A percentile compares a stretch with the other conserved stretches of the same genome.
Evolutionary conservation across 2,888 invertebrate species (phyloP).

Genomic region (Hydroisotoma schaefferi): DNA sequence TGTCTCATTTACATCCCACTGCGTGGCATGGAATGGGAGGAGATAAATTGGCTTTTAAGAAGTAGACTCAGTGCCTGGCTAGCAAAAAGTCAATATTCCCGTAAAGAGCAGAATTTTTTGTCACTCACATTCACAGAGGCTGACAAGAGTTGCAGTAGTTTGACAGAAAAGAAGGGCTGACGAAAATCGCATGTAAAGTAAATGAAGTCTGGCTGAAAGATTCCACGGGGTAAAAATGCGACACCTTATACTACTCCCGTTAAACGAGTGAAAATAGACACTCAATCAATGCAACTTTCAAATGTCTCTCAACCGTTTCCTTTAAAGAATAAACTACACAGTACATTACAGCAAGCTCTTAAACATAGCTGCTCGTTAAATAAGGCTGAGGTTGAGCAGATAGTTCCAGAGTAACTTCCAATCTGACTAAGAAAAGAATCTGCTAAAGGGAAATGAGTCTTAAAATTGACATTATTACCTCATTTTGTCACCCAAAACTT

Average conservation of each 20-base stretch:
- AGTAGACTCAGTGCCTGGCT: no score
- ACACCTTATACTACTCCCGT: neutral
- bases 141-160: neutral
- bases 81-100: no score
- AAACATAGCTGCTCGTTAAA: neutral
- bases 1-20: no score
- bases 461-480: conserved; percentile 4
- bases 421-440: neutral
- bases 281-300: neutral
- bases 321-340: no score
- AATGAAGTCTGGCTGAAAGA: neutral
- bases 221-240: conserved; percentile 2
- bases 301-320: no score
- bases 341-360: neutral
- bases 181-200: neutral
- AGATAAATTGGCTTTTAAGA: no score
- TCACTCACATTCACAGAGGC: no score
- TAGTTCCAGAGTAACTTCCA: neutral
- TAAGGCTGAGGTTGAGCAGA: neutral
- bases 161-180: conserved; percentile 4
- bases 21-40: no score
- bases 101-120: no score
- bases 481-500: neutral
- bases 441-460: neutral
- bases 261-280: neutral